Evolutionary conservation across 2,888 invertebrate genomes (phyloP).

Genomic region (Polydrusus cervinus): DNA sequence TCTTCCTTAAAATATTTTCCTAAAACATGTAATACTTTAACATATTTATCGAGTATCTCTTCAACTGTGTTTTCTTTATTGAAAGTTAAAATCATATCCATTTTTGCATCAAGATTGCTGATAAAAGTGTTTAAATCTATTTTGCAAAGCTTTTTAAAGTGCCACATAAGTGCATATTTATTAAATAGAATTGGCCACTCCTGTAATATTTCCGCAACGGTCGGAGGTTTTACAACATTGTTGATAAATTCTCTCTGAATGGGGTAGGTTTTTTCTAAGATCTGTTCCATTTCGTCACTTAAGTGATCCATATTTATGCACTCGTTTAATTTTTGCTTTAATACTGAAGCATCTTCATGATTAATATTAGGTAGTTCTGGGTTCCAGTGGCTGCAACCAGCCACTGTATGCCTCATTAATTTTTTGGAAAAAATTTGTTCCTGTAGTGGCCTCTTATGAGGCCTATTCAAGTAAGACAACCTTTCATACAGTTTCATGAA

Average conservation of each 20-base stretch:
- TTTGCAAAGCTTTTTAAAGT: not conserved
- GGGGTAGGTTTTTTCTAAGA: not conserved
- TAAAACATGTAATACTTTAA: too few species aligned
- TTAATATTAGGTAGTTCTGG: not conserved
- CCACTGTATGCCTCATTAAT: not conserved
- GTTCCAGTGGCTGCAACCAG: not conserved
- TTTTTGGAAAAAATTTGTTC: too few species aligned
- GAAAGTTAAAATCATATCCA: not conserved
- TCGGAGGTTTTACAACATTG: not conserved
- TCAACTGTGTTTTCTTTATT: not conserved
- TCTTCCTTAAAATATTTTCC: too few species aligned
- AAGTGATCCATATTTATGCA: not conserved
- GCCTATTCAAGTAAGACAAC: constrained; percentile 1
- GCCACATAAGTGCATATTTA: not conserved
- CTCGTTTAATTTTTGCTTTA: not conserved
- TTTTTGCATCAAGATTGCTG: not conserved
- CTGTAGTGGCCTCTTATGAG: not conserved
- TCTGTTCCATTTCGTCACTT: not conserved
- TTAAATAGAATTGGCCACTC: constrained; percentile 1
- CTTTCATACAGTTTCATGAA: not conserved
- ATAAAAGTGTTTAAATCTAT: not conserved
- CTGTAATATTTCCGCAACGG: not conserved
- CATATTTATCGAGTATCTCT: too few species aligned
- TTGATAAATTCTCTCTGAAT: not conserved
- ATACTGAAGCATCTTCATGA: not conserved